Base-by-base conservation (phyloP, 2,113 vertebrate genomes). In the Empidonax alnorum region DNA sequence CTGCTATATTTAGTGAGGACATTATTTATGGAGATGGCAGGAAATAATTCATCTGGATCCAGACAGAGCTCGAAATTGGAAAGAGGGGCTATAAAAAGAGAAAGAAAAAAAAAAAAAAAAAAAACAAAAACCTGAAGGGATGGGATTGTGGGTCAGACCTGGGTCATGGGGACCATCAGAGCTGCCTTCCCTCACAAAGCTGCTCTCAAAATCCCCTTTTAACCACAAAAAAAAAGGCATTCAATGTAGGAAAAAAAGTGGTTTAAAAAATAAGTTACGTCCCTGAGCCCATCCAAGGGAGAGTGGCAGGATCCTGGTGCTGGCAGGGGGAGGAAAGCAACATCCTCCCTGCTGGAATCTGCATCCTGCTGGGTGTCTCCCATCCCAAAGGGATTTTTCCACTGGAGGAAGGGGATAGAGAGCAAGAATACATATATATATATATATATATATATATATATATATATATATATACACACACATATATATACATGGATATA, bases 1-100 rank as follows among this genome's bases (percentile, higher is more conserved):
- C 67, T 12, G 67, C 53, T 76, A 33, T 86, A 39, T 80, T 90
- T 76, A 93, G 91, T 6, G 1, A 41, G 46, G 71, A 77, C 66
- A 56, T 90, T 88, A 82, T 59, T 90, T 68, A 61, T 68, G 88
- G 85, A 79, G 80, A 88, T 79, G 93, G 75, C 91, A 92, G 78
- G 82, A 76, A 83, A 72, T 50, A 23, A 72, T 61, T 82, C 86
- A 73, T 42, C n/a, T 2, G 5, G 66, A 78, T 89, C 33, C 84
- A 67, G 79, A 27, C 74, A 14, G 25, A 35, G 6, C 22, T 53
- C 3, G 0, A 42, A 67, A 82, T 16, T 33, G 86, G 84, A 30
- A 81, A 61, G 23, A 72, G 52, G 52, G 11, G 27, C 65, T 62
- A 21, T 37, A 47, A 96, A 90, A 72, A 73, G 79, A 31, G 5